Base-by-base conservation (phyloP, 2,888 invertebrate genomes). In the Chloroclysta siterata region DNA sequence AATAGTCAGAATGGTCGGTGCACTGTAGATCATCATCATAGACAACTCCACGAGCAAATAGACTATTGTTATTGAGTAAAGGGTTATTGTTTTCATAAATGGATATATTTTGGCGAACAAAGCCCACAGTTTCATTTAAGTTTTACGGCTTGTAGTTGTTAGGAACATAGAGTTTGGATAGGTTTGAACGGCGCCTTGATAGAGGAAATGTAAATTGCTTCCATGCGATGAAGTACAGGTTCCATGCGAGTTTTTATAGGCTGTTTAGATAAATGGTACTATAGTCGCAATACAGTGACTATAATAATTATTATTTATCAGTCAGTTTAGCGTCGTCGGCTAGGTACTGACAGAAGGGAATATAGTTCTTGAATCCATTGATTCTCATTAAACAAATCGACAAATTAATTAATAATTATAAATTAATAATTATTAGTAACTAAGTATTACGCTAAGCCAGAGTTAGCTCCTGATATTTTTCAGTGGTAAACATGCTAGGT, bases 71-170 rank as follows among this genome's bases (percentile, higher is more conserved):
- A 53, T 88, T 80, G 73, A 63, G 33, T 33, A 46, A 46, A 53
- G 55, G 50, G 60, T 47, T 52, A 64, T 64, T 52, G 61, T 62
- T 62, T 63, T 44, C 56, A 86, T 80, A 73, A 62, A 46, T 46
- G 39, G 41, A 47, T 48, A 56, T 69, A 65, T 66, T 68, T 67
- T 60, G 53, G 63, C 53, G 62, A 44, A 60, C 67, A 66, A 65
- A 63, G 60, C 44, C 76, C 67, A 75, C 76, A 75, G 74, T 80
- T 84, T 80, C 82, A 84, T 85, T 84, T 82, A 72, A 77, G 69
- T 77, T 86, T 85, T 85, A 85, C 78, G 61, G 78, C 77, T 71
- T 75, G 80, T 78, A 80, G 75, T 79, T 76, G 75, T 68, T 63
- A 66, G 60, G 59, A 39, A 66, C 74, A 71, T 70, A 71, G 69